Percentiles rank a stretch among this genome's conserved stretches.
Conservation (phyloP, 2,113 vertebrate species). For the Clarias magur region DNA sequence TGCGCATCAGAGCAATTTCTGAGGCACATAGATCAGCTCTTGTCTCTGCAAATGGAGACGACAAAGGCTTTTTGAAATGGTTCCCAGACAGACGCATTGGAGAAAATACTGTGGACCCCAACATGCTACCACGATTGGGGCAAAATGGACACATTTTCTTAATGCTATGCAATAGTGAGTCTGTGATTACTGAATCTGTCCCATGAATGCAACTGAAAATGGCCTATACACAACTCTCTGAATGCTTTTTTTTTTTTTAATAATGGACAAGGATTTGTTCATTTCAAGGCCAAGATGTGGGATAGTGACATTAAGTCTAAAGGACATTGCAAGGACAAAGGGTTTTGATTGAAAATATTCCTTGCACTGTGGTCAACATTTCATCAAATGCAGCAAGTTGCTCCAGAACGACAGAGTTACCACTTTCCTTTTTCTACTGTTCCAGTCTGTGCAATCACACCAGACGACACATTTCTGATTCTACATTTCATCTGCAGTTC, state of each 20-base stretch:
- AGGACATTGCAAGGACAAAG: background rate
- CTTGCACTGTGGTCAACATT: conserved; percentile 18
- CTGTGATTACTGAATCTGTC: background rate
- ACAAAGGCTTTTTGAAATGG: conserved; percentile 31
- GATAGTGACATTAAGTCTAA: background rate
- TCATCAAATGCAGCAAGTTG: conserved; percentile 43
- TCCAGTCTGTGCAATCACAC: conserved; percentile 35
- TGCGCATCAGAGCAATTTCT: conserved; percentile 51
- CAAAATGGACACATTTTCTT: background rate
- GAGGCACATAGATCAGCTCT: conserved; percentile 42
- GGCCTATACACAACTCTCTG: background rate
- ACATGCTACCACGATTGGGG: background rate
- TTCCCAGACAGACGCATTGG: conserved; percentile 26
- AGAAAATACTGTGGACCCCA: background rate
- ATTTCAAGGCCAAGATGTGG: background rate
- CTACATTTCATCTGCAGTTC: conserved; percentile 36
- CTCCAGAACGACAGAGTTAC: conserved; percentile 26
- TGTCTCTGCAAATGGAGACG: conserved; percentile 38
- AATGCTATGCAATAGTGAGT: background rate
- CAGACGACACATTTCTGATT: conserved; percentile 31
- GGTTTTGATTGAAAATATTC: background rate
- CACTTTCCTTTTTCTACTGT: conserved; percentile 35
- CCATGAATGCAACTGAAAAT: background rate
- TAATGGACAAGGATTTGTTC: background rate
- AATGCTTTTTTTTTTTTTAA: background rate